Percentiles rank a stretch among this genome's conserved stretches.
phyloP scores from a whole-genome alignment of 92 coral and sea anemone species.

The Epizoanthus ramosus region DNA sequence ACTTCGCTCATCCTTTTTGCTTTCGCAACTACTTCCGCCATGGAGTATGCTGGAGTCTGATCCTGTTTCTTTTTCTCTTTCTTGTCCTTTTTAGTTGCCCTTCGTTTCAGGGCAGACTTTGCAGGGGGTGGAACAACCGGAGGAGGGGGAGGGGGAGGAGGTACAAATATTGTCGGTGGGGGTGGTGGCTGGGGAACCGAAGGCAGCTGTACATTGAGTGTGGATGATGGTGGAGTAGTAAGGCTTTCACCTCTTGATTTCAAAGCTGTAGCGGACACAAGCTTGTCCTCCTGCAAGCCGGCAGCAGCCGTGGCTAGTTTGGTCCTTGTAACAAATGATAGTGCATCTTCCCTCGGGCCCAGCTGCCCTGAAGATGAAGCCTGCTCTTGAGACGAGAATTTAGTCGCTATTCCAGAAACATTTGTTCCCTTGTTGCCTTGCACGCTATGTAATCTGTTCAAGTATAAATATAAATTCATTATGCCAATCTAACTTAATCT shows the following conservation, averaged over 20 bases:
- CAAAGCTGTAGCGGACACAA: conserved; percentile 68
- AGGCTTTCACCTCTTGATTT: conserved; percentile 53
- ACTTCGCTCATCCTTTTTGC: conserved; percentile 81
- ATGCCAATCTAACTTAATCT: too few species aligned
- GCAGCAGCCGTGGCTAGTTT: conserved; percentile 53
- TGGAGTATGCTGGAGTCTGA: conserved; percentile 69
- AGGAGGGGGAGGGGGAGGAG: conserved; percentile 84
- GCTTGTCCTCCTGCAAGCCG: conserved; percentile 53
- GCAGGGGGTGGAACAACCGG: conserved; percentile 76
- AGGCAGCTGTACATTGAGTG: conserved; percentile 55
- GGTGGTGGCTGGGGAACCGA: conserved; percentile 57
- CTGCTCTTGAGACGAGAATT: conserved; percentile 77
- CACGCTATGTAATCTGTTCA: conserved; percentile 79
- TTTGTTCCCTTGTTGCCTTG: conserved; percentile 67
- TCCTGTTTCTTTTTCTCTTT: conserved; percentile 71
- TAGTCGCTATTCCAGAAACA: conserved; percentile 90
- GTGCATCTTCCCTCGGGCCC: conserved; percentile 76
- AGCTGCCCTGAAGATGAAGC: conserved; percentile 21
- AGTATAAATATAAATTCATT: background rate
- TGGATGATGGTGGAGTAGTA: conserved; percentile 53
- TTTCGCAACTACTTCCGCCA: conserved; percentile 85
- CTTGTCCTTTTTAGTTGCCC: conserved; percentile 62
- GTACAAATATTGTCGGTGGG: conserved; percentile 52
- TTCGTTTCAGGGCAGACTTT: conserved; percentile 43
- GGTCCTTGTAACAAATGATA: conserved; percentile 74